Evolutionary conservation across 2,797 vertebrate genomes (phyloP).

Genomic region (Megalops cyprinoides): DNA sequence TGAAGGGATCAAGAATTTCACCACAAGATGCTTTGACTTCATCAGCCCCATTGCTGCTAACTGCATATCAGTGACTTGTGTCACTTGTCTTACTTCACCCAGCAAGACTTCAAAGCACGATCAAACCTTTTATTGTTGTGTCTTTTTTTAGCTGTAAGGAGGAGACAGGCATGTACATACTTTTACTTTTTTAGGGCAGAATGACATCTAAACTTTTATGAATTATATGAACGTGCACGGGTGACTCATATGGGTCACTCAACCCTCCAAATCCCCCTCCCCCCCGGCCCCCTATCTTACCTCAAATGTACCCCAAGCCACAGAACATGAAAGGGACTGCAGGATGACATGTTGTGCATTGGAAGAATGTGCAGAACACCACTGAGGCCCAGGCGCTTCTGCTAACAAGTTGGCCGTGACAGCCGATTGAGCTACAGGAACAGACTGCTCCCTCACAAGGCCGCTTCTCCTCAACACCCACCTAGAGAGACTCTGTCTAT

Average conservation of each 20-base stretch:
- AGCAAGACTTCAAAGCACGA: too few species aligned
- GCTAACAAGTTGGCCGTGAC: conserved; percentile 47
- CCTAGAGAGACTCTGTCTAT: conserved; percentile 42
- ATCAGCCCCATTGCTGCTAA: background rate
- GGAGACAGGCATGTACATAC: too few species aligned
- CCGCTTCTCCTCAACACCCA: conserved; percentile 31
- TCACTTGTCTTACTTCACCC: too few species aligned
- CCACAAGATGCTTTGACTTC: background rate
- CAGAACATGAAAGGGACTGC: background rate
- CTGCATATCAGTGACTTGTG: too few species aligned
- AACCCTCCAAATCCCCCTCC: too few species aligned
- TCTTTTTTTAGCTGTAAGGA: too few species aligned
- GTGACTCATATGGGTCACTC: too few species aligned
- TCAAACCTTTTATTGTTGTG: too few species aligned
- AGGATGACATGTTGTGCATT: background rate
- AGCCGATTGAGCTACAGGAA: conserved; percentile 41
- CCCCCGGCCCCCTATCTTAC: background rate
- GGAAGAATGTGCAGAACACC: background rate
- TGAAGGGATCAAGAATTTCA: background rate
- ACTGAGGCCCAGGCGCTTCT: conserved; percentile 15
- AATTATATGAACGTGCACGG: too few species aligned
- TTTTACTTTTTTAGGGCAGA: too few species aligned
- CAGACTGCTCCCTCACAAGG: conserved; percentile 30
- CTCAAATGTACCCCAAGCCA: background rate
- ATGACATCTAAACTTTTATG: too few species aligned